A percentile compares a stretch with the other conserved stretches of the same genome.
Evolutionary conservation across 2,113 vertebrate species (phyloP).

Genomic region (Loxodonta africana): DNA sequence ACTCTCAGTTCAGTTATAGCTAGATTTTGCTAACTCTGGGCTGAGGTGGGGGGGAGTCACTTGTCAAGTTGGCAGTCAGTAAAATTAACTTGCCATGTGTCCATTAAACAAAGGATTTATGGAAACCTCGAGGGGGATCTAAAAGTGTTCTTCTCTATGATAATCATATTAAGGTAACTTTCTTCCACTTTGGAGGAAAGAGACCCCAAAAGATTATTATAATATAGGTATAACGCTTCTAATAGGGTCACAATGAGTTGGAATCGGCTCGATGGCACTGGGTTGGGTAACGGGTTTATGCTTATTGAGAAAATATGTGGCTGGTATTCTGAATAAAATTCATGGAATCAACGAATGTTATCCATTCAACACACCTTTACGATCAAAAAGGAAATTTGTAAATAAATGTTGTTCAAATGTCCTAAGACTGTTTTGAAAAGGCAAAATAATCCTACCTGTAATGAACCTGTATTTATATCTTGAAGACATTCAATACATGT

Average conservation of each 20-base stretch:
- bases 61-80: too few species aligned
- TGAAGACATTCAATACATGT: neutral
- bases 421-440: neutral
- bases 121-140: neutral
- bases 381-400: constrained; percentile 17
- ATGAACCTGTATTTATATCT: neutral
- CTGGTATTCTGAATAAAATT: constrained; percentile 67
- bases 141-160: neutral
- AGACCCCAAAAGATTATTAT: constrained; percentile 16
- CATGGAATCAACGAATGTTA: constrained; percentile 39
- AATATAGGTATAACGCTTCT: constrained; percentile 55
- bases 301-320: constrained; percentile 39
- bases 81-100: constrained; percentile 7
- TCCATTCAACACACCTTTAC: constrained; percentile 36
- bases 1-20: constrained; percentile 65
- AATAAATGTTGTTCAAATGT: neutral
- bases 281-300: neutral
- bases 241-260: neutral
- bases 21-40: constrained; percentile 2
- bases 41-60: neutral
- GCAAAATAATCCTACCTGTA: neutral
- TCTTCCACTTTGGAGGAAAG: constrained; percentile 65
- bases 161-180: neutral
- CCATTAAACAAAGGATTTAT: neutral
- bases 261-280: too few species aligned